phyloP scores from a whole-genome alignment of 2,888 invertebrate genomes.

The Trachelus troglodyta region DNA sequence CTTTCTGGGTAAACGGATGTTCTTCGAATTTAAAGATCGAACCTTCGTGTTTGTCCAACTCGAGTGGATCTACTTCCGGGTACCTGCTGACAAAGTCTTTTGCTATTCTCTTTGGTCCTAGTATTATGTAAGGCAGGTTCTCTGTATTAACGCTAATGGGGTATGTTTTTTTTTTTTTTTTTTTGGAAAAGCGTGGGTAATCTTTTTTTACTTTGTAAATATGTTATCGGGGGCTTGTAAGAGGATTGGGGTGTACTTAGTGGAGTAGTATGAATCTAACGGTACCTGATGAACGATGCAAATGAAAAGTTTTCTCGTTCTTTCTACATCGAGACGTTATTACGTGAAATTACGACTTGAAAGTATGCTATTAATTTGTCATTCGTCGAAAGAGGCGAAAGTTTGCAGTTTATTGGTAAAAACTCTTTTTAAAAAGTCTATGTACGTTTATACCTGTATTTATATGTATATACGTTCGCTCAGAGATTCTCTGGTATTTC shows the following conservation, averaged over 20 bases:
- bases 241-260: not conserved
- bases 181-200: too few relatives aligned
- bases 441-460: not conserved
- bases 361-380: slow-evolving; percentile 50
- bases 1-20: slow-evolving; percentile 37
- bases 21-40: slow-evolving; percentile 20
- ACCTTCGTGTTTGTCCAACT: slow-evolving; percentile 23
- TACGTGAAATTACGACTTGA: slow-evolving; percentile 26
- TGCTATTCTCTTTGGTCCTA: slow-evolving; percentile 28
- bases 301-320: slow-evolving; percentile 38
- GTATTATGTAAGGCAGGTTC: not conserved
- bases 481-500: not conserved
- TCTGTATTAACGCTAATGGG: not conserved
- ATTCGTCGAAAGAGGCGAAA: not conserved
- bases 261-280: not conserved
- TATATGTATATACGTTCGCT: not conserved
- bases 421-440: not conserved
- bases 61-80: slow-evolving; percentile 23
- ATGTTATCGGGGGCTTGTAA: not conserved
- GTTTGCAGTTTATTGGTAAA: not conserved
- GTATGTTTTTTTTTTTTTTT: slow-evolving; percentile 5
- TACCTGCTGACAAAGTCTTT: slow-evolving; percentile 28
- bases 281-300: not conserved
- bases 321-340: slow-evolving; percentile 32
- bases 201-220: not conserved